phyloP scores from a whole-genome alignment of 2,797 vertebrate genomes.

The Lagorchestes hirsutus region DNA sequence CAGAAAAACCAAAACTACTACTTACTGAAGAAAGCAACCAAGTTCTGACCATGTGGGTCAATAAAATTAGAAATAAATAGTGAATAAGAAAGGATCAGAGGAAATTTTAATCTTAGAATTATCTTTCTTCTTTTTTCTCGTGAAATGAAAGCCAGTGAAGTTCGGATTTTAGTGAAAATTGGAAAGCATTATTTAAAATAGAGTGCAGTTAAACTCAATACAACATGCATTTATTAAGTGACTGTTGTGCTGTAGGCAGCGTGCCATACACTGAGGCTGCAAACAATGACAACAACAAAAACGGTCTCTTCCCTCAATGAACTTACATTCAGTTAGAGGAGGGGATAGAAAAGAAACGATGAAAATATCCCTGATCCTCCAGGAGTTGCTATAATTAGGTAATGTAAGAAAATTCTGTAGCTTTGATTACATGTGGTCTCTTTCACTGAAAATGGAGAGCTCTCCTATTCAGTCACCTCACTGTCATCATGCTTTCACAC shows the following conservation, averaged over 20 bases:
- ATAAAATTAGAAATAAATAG: neutral
- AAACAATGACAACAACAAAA: neutral
- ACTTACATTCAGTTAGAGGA: neutral
- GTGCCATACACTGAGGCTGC: neutral
- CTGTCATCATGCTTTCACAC: neutral
- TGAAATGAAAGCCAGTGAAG: neutral
- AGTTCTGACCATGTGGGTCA: neutral
- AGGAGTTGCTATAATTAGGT: neutral
- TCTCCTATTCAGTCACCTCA: neutral
- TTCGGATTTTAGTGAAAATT: neutral
- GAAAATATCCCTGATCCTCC: neutral
- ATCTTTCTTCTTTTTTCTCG: neutral
- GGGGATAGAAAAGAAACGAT: neutral
- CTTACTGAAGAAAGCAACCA: neutral
- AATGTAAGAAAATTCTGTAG: neutral
- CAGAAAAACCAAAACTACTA: neutral
- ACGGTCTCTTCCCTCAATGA: neutral
- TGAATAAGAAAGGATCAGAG: neutral
- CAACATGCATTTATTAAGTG: neutral
- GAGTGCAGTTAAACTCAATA: neutral
- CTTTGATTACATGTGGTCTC: neutral
- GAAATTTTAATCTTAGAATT: neutral
- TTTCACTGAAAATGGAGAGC: neutral
- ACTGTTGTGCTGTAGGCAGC: neutral
- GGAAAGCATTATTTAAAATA: neutral